phyloP scores from a whole-genome alignment of 2,888 invertebrate genomes.

The Lasioglossum pauxillum region DNA sequence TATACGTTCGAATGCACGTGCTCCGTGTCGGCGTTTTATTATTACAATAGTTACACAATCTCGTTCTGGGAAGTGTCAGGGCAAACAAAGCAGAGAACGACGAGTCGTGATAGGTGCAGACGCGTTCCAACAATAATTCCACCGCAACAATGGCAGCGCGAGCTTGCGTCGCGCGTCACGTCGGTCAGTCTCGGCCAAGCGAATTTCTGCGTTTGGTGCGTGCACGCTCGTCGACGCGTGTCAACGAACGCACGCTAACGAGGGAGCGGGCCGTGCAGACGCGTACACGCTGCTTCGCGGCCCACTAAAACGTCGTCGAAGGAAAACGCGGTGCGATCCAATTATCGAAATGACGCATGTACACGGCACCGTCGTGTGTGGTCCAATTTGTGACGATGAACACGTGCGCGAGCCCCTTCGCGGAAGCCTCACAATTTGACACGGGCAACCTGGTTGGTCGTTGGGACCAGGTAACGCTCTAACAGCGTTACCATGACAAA shows the following conservation, averaged over 20 bases:
- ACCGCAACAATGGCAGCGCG: not conserved
- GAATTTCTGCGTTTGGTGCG: not conserved
- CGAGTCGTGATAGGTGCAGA: not conserved
- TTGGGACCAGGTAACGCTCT: not conserved
- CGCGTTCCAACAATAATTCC: not conserved
- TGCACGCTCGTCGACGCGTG: slow-evolving; percentile 29
- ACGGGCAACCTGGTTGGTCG: not conserved
- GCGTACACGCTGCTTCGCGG: not conserved
- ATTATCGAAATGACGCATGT: slow-evolving; percentile 44
- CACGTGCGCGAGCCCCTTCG: slow-evolving; percentile 8
- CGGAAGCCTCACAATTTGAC: not conserved
- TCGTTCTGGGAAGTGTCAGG: not conserved
- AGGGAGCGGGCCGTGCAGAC: not conserved
- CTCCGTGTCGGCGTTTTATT: not conserved
- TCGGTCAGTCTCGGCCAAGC: not conserved
- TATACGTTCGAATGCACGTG: not conserved
- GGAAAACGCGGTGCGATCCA: slow-evolving; percentile 38
- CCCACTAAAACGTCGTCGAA: slow-evolving; percentile 21
- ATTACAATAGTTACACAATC: not conserved
- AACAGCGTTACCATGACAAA: not conserved
- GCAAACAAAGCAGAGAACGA: not conserved
- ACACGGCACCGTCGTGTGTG: slow-evolving; percentile 29
- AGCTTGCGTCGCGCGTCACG: not conserved
- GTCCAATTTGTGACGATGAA: slow-evolving; percentile 43
- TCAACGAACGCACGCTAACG: slow-evolving; percentile 18